Evolutionary conservation across 2,888 invertebrate species (phyloP), one percentile per base, ranked within the genome.

Genomic region (Aspidapion aeneum): DNA sequence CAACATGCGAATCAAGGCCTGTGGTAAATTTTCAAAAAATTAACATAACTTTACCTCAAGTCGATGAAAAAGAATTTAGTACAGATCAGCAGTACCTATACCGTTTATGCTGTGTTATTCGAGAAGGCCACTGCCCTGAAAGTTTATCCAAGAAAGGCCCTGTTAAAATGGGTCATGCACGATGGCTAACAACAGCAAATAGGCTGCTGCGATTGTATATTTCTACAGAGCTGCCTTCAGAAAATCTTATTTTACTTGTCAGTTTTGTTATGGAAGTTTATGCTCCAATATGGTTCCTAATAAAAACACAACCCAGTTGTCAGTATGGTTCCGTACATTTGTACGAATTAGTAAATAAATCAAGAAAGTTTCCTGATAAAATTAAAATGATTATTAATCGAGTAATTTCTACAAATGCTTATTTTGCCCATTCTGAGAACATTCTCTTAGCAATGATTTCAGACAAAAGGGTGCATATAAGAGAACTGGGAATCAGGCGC

Each of bases 271-370:
- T 72, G 1, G 72, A 70, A 69, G 69, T 68, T 49, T 72, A 71
- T 57, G 71, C 71, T 55, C 68, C 70, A 54, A 50, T 18, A 1
- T 73, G 70, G 73, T 73, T 73, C 55, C 35, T 51, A 48, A 72
- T 72, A 9, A 73, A 71, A 63, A 66, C 51, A 19, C 56, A 72
- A 16, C 64, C 69, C 12, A 67, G 64, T 18, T 73, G 71, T 56
- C 71, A 70, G 68, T 65, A 72, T 69, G 72, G 72, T 51, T 50
- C 69, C 16, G 51, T 60, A 19, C 71, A 73, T 66, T 54, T 73
- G 9, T 71, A 52, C 54, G 57, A 60, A 22, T 55, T 70, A 16
- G 67, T 70, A 35, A 55, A 52, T 52, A 49, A 18, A 52, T 63
- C 58, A 52, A 52, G 62, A 12, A 52, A 63, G 50, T 57, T 64